Conservation (phyloP, 92 coral and sea anemone species). For the Parazoanthus swiftii region DNA sequence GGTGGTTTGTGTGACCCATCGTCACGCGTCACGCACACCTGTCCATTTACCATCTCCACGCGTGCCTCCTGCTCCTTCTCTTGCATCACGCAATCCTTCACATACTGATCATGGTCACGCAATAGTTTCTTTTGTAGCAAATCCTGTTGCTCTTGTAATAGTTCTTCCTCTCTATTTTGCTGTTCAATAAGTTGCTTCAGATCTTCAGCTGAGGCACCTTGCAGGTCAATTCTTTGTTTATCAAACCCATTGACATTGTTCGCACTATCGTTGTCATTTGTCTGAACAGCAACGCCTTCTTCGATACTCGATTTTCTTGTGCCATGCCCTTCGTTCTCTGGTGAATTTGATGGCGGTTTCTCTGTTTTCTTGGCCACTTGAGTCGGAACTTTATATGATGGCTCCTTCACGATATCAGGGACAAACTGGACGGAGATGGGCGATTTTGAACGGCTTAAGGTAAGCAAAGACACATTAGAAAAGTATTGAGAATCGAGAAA, state of each 20-base stretch:
- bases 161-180: constrained; percentile 69
- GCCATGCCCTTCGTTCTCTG: not conserved
- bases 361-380: constrained; percentile 28
- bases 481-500: not conserved
- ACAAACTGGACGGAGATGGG: constrained; percentile 68
- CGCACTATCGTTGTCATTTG: not conserved
- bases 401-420: constrained; percentile 59
- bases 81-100: constrained; percentile 52
- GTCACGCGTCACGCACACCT: constrained; percentile 51
- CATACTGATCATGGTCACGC: constrained; percentile 71
- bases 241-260: constrained; percentile 16
- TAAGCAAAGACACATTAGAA: not conserved
- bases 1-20: constrained; percentile 42
- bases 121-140: constrained; percentile 69
- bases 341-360: not conserved
- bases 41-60: constrained; percentile 69
- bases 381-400: constrained; percentile 51
- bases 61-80: constrained; percentile 57
- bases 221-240: constrained; percentile 29
- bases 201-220: constrained; percentile 55
- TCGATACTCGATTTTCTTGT: constrained; percentile 9
- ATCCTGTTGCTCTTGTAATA: constrained; percentile 75
- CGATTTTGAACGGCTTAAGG: constrained; percentile 60
- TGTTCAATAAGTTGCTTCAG: constrained; percentile 61
- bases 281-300: not conserved